Base-by-base conservation (phyloP, 2,888 invertebrate species). In the Erannis defoliaria region DNA sequence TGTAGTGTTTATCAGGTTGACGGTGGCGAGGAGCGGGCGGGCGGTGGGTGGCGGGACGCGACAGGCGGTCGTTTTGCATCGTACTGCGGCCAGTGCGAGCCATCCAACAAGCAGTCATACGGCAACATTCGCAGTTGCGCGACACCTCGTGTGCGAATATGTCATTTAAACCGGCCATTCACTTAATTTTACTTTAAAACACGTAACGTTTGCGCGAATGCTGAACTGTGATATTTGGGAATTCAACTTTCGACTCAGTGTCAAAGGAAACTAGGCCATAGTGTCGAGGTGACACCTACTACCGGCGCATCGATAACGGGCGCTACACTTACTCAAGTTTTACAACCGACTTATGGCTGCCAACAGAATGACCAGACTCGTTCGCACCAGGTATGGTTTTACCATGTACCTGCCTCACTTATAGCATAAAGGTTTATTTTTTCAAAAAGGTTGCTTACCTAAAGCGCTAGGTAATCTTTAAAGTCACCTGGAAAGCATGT, bases 101-200 rank as follows among this genome's bases (percentile, higher is more conserved):
- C 31, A 12, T 46, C 18, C 60, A 65, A 45, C 76, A n/a, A 68
- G 85, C 85, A 91, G 93, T 93, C 91, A 91, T 83, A 90, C 91
- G 90, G 88, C 89, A 86, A 84, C 90, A 86, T 84, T 90, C 91
- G 89, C 85, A 85, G 89, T 86, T 84, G 89, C 84, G 78, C 75
- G 73, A 88, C 85, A 84, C 75, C 75, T 81, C 74, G 72, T 72
- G 71, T 77, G 80, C 76, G 64, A 78, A 75, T 76, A 71, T 66
- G 58, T 38, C 49, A 59, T 48, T 64, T 16, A 10, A 54, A 35
- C 37, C 57, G 58, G 50, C 45, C 43, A 50, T 10, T 49, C 43
- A 48, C 35, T 29, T 16, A 49, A 37, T 19, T 51, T 61, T 50
- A 40, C 42, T 12, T 23, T 43, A 57, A 31, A 40, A 46, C 26